Percentiles rank a stretch among this genome's conserved stretches.
These are phyloP conservation scores for Bufo gargarizans DNA, from an alignment of 2,113 vertebrate species.

Conservation along the genomic window DNA sequence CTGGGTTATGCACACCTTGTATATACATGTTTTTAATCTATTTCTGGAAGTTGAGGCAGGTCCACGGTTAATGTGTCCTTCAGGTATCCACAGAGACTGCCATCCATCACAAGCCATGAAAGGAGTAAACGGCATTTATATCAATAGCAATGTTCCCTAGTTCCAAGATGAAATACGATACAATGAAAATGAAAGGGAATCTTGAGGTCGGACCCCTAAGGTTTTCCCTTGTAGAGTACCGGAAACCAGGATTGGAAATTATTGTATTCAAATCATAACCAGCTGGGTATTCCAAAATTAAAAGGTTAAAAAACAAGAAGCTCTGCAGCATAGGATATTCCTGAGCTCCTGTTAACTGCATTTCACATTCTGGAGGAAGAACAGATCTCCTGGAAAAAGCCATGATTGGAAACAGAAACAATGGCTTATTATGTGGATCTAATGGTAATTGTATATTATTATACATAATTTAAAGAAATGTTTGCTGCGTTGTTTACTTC, in stretches of 20 bases:
- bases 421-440: slow-evolving; percentile 40
- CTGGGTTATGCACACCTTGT: background rate
- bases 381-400: slow-evolving; percentile 28
- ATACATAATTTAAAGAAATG: slow-evolving; percentile 21
- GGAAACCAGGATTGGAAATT: slow-evolving; percentile 15
- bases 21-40: background rate
- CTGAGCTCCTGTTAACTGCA: slow-evolving; percentile 25
- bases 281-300: slow-evolving; percentile 37
- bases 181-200: slow-evolving; percentile 32
- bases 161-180: slow-evolving; percentile 37
- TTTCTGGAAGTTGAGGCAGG: slow-evolving; percentile 1
- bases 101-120: slow-evolving; percentile 32
- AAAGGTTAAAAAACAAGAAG: slow-evolving; percentile 30
- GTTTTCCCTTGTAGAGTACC: slow-evolving; percentile 26
- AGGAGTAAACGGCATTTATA: slow-evolving; percentile 18
- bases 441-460: slow-evolving; percentile 54
- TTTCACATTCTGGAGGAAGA: slow-evolving; percentile 1
- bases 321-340: slow-evolving; percentile 16
- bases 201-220: slow-evolving; percentile 32
- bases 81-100: background rate
- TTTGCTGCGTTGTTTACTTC: slow-evolving; percentile 28
- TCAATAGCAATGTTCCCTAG: slow-evolving; percentile 12
- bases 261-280: slow-evolving; percentile 44
- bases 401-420: slow-evolving; percentile 29
- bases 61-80: slow-evolving; percentile 3